These are phyloP conservation scores for Ataeniobius toweri DNA, from an alignment of 2,797 vertebrate species.

Conservation along the genomic window DNA sequence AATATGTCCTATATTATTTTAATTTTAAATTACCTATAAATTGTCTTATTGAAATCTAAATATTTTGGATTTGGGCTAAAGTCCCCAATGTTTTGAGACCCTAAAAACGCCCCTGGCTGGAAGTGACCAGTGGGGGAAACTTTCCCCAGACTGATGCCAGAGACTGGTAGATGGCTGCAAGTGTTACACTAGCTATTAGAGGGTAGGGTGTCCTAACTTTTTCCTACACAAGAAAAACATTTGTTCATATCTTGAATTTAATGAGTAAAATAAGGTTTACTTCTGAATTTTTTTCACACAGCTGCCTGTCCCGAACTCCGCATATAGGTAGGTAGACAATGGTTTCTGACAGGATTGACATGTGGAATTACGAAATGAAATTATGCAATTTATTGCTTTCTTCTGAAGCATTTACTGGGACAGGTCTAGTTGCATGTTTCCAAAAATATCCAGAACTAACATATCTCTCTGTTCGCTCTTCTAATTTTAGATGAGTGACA, in stretches of 20 bases:
- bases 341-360: slow-evolving; percentile 41
- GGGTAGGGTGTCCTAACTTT: neutral
- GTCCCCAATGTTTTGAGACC: no score
- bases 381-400: slow-evolving; percentile 54
- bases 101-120: no score
- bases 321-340: slow-evolving; percentile 17
- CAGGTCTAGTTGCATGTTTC: slow-evolving; percentile 39
- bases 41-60: no score
- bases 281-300: neutral
- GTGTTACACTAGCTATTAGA: neutral
- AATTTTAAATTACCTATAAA: no score
- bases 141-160: neutral
- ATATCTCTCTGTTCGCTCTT: slow-evolving; percentile 49
- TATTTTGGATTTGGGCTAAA: no score
- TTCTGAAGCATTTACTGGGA: slow-evolving; percentile 31
- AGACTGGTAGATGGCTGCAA: neutral
- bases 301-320: slow-evolving; percentile 2
- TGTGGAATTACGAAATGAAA: slow-evolving; percentile 47
- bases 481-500: slow-evolving; percentile 68
- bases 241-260: neutral
- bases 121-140: neutral
- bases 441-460: slow-evolving; percentile 54
- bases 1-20: no score
- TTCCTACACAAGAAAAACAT: neutral
- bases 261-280: neutral